Conservation (phyloP, 2,113 vertebrate species). For the Colaptes auratus region DNA sequence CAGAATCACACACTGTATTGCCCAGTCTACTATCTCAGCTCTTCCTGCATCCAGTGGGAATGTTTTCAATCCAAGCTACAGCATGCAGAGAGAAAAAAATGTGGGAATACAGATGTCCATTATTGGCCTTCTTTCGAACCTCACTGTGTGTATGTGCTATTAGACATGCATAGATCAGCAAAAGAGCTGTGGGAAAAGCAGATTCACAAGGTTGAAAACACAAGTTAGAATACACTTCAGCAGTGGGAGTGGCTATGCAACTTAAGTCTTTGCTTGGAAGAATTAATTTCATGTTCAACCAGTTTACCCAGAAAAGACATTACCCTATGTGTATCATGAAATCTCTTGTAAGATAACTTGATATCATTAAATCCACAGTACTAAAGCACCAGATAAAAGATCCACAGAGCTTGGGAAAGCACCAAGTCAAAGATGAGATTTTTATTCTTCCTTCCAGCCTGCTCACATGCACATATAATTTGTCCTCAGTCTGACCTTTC, state of each 20-base stretch:
- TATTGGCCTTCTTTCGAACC: conserved; percentile 23
- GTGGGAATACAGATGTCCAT: not conserved
- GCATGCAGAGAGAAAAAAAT: not conserved
- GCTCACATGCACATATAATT: rapidly evolving
- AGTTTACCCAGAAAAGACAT: conserved; percentile 64
- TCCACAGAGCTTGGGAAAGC: not conserved
- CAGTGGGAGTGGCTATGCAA: not conserved
- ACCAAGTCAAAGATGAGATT: not conserved
- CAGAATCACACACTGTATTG: not conserved
- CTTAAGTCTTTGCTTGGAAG: conserved; percentile 36
- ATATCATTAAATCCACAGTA: conserved; percentile 24
- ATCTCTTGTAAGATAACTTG: conserved; percentile 50
- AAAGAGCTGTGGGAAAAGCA: conserved; percentile 61
- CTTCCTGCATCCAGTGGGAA: not conserved
- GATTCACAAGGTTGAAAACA: conserved; percentile 26
- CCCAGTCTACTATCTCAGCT: not conserved
- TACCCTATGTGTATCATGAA: conserved; percentile 2
- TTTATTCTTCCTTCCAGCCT: not conserved
- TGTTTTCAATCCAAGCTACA: not conserved
- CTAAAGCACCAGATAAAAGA: not conserved
- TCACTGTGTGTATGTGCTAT: not conserved
- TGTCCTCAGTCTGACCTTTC: not conserved
- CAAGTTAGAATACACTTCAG: conserved; percentile 5
- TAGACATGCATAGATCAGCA: conserved; percentile 53
- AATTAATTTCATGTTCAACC: conserved; percentile 56